A percentile compares a stretch with the other conserved stretches of the same genome.
Evolutionary conservation across 2,113 vertebrate genomes (phyloP).

Genomic region (Bubalus kerabau): DNA sequence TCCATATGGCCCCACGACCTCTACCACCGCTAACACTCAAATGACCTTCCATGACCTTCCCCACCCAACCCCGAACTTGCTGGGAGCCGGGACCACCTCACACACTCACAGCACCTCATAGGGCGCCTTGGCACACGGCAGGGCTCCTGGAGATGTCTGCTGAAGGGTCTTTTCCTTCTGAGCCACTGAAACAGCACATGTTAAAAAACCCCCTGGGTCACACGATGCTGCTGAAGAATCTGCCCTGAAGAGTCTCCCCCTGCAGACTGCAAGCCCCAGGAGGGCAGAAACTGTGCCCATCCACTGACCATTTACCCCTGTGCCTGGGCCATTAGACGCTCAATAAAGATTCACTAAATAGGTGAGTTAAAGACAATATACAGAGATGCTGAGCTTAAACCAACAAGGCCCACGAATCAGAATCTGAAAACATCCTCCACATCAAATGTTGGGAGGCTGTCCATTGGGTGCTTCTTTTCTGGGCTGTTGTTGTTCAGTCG

Average conservation of each 20-base stretch:
- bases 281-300: fast-evolving
- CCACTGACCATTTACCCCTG: fast-evolving
- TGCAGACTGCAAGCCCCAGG: fast-evolving
- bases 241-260: background rate
- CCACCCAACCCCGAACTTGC: no score
- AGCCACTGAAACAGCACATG: background rate
- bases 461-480: background rate
- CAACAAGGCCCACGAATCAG: no score
- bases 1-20: background rate
- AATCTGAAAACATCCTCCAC: fast-evolving
- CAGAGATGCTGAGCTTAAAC: background rate
- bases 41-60: no score
- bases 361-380: background rate
- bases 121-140: fast-evolving
- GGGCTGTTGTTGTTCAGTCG: background rate
- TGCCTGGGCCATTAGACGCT: background rate
- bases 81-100: fast-evolving
- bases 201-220: background rate
- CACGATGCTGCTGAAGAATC: fast-evolving
- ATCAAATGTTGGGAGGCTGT: fast-evolving
- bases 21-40: background rate
- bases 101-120: background rate
- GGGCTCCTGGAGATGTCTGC: background rate
- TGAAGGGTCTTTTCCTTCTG: background rate
- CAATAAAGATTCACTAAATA: background rate